A percentile compares a stretch with the other conserved stretches of the same genome.
Evolutionary conservation across 2,113 vertebrate genomes (phyloP).

Genomic region (Uropsilus gracilis): DNA sequence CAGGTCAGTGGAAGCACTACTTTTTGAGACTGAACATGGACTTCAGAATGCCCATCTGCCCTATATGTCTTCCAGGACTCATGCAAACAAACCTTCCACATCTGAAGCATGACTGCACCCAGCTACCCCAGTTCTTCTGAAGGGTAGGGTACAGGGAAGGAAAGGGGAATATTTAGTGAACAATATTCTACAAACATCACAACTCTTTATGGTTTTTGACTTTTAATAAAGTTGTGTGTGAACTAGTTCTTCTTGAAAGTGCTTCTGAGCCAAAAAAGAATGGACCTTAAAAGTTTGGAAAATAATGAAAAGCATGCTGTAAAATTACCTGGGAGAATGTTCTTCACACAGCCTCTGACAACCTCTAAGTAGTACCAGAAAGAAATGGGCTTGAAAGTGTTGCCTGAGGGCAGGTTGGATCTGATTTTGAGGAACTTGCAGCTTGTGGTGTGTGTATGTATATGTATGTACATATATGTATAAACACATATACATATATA

Average conservation of each 20-base stretch:
- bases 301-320: neutral
- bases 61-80: neutral
- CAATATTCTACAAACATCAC: neutral
- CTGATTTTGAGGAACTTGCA: neutral
- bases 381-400: neutral
- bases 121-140: rapidly evolving
- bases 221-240: neutral
- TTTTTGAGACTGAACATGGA: neutral
- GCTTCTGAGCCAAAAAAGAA: neutral
- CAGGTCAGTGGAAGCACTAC: neutral
- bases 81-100: rapidly evolving
- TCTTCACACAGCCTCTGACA: neutral
- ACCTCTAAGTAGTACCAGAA: neutral
- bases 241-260: neutral
- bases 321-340: neutral
- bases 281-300: neutral
- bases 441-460: neutral
- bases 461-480: too few relatives aligned
- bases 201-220: neutral
- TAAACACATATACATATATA: too few relatives aligned
- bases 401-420: neutral
- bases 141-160: neutral
- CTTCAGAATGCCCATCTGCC: neutral
- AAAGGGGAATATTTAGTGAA: neutral
- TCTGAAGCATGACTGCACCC: neutral